phyloP scores from a whole-genome alignment of 2,113 vertebrate species.

The Caretta caretta region DNA sequence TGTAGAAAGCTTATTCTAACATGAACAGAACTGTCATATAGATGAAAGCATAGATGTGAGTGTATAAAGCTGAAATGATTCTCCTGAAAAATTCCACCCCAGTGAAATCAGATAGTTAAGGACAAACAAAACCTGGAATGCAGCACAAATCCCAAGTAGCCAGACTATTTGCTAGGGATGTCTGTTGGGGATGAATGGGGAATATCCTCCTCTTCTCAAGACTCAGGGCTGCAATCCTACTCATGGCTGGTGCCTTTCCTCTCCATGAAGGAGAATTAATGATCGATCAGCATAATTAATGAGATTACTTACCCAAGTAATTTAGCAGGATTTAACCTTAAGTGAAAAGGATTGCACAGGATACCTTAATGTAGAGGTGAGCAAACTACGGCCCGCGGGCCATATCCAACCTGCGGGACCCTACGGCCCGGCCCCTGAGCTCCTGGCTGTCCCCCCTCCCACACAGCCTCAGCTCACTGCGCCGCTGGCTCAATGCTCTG shows the following conservation, averaged over 20 bases:
- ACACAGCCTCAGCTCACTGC: no score
- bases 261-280: not conserved
- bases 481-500: no score
- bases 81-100: not conserved
- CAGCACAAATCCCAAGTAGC: not conserved
- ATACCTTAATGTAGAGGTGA: not conserved
- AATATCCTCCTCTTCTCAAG: not conserved
- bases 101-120: not conserved
- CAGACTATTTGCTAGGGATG: not conserved
- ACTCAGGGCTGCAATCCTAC: accelerated
- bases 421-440: no score
- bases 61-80: not conserved
- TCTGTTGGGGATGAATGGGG: accelerated
- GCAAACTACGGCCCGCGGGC: no score
- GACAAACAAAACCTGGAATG: not conserved
- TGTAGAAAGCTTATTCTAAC: not conserved
- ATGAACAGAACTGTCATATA: not conserved
- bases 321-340: not conserved
- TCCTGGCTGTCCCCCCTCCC: no score
- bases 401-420: no score
- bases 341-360: not conserved
- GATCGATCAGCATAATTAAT: not conserved
- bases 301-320: not conserved
- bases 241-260: not conserved
- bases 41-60: not conserved